These are phyloP conservation scores for Agapornis roseicollis DNA, from an alignment of 2,113 vertebrate genomes.

Conservation along the genomic window DNA sequence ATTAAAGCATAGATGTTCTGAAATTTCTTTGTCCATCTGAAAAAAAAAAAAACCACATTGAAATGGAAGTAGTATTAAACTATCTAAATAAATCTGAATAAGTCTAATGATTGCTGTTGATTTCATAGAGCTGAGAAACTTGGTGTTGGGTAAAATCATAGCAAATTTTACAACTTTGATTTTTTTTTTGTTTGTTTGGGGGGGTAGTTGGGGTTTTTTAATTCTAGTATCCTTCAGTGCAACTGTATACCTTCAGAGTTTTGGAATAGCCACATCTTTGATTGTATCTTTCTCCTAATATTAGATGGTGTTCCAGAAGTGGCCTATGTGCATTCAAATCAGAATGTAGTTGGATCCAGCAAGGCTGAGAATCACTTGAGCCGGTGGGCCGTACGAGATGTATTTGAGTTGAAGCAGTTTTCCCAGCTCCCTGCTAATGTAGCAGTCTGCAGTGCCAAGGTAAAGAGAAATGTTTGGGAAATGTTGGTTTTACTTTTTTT, in stretches of 20 bases:
- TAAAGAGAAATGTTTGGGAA: conserved; percentile 62
- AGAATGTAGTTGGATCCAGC: conserved; percentile 92
- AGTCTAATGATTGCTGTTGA: not conserved
- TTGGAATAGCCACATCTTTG: not conserved
- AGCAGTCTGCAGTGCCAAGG: conserved; percentile 78
- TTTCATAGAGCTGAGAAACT: not conserved
- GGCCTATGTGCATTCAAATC: conserved; percentile 91
- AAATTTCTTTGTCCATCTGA: not conserved
- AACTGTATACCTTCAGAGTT: not conserved
- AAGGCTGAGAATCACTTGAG: conserved; percentile 91
- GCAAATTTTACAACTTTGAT: not conserved
- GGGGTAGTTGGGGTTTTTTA: not conserved
- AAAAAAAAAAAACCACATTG: not conserved
- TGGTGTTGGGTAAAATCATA: not conserved
- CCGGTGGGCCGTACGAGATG: conserved; percentile 83
- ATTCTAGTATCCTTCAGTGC: not conserved
- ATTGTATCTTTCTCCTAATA: not conserved
- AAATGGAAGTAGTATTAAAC: not conserved
- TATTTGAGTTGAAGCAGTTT: conserved; percentile 88
- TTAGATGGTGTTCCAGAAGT: conserved; percentile 87
- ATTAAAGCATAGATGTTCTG: not conserved
- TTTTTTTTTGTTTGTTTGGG: not conserved
- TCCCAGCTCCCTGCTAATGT: conserved; percentile 92
- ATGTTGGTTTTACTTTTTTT: conserved; percentile 6
- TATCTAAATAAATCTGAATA: not conserved